These are phyloP conservation scores for Gerosis bhagava DNA, from an alignment of 2,888 invertebrate species.

Conservation along the genomic window DNA sequence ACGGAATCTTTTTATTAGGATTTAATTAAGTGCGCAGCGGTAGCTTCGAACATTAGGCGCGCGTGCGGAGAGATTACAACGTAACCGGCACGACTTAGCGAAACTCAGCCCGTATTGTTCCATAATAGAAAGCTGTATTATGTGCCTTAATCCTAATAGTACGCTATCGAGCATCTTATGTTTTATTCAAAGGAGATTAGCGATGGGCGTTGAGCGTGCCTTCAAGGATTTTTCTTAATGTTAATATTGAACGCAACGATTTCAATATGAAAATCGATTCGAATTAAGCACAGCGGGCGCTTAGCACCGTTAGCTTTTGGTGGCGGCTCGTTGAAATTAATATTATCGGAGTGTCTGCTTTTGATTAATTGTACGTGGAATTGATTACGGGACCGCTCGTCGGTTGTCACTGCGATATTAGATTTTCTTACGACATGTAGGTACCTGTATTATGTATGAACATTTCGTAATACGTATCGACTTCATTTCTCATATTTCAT, in stretches of 20 bases:
- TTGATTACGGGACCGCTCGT: slow-evolving; percentile 44
- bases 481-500: slow-evolving; percentile 20
- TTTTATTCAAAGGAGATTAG: slow-evolving; percentile 78
- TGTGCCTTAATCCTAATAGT: slow-evolving; percentile 71
- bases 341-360: slow-evolving; percentile 49
- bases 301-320: slow-evolving; percentile 26
- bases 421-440: slow-evolving; percentile 17
- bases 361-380: slow-evolving; percentile 56
- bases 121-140: slow-evolving; percentile 70
- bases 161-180: slow-evolving; percentile 75
- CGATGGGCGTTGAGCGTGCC: slow-evolving; percentile 54
- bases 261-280: slow-evolving; percentile 43
- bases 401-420: slow-evolving; percentile 29
- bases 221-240: slow-evolving; percentile 61
- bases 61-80: slow-evolving; percentile 55
- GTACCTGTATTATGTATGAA: slow-evolving; percentile 6
- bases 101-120: slow-evolving; percentile 47
- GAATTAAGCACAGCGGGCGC: slow-evolving; percentile 42
- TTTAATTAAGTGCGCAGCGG: slow-evolving; percentile 66
- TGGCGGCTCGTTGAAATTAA: slow-evolving; percentile 44
- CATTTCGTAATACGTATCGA: slow-evolving; percentile 10
- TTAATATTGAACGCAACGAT: slow-evolving; percentile 52
- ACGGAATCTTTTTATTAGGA: slow-evolving; percentile 59
- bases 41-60: slow-evolving; percentile 50
- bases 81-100: slow-evolving; percentile 25